A percentile compares a stretch with the other conserved stretches of the same genome.
Conservation (phyloP, 2,888 invertebrate genomes). For the Caenorhabditis sp. region DNA sequence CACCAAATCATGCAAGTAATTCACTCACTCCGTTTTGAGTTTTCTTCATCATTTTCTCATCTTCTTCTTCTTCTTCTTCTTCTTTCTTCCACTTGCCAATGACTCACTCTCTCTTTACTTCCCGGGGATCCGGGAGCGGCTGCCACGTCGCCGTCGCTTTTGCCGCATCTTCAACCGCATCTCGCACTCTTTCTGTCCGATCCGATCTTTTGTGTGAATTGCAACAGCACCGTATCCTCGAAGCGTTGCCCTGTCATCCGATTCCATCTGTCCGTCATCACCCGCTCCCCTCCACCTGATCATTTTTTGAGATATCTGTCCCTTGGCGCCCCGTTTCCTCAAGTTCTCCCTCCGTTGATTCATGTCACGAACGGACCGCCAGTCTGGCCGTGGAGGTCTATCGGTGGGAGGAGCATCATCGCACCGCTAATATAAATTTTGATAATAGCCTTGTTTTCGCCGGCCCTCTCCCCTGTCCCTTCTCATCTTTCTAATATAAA, state of each 20-base stretch:
- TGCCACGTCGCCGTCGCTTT: neutral
- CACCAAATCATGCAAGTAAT: conserved; percentile 55
- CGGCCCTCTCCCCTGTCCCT: neutral
- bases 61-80: neutral
- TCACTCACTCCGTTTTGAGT: conserved; percentile 19
- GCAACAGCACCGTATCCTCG: conserved; percentile 27
- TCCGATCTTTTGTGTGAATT: conserved; percentile 18
- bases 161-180: conserved; percentile 27
- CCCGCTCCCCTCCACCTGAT: conserved; percentile 18
- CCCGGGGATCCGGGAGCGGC: neutral
- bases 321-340: neutral
- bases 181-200: conserved; percentile 35
- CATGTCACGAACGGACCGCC: neutral
- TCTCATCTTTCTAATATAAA: conserved; percentile 55
- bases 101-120: conserved; percentile 3
- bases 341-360: conserved; percentile 2
- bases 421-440: conserved; percentile 26
- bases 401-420: neutral
- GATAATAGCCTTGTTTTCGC: conserved; percentile 51
- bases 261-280: conserved; percentile 1
- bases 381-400: conserved; percentile 3
- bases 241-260: conserved; percentile 10
- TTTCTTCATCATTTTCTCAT: conserved; percentile 19
- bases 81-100: conserved; percentile 3
- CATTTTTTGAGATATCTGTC: conserved; percentile 35